Evolutionary conservation across 2,888 invertebrate species (phyloP).

Genomic region (Bedellia somnulentella): DNA sequence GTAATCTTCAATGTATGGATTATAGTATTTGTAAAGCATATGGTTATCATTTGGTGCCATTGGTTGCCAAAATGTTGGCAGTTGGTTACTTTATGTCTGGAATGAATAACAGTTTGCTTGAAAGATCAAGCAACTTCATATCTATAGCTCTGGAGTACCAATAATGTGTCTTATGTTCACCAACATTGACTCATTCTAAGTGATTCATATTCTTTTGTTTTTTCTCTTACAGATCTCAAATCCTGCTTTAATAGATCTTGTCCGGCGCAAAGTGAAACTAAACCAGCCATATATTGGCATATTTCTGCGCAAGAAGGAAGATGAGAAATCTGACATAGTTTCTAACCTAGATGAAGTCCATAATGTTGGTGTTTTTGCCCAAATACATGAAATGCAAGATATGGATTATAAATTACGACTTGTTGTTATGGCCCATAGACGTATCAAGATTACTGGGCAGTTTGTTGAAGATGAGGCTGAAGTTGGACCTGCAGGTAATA

Average conservation of each 20-base stretch:
- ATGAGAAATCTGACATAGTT: slow-evolving; percentile 79
- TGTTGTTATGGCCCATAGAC: slow-evolving; percentile 92
- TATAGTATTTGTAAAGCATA: no score
- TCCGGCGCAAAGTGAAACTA: slow-evolving; percentile 90
- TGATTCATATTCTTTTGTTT: no score
- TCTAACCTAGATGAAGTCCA: slow-evolving; percentile 84
- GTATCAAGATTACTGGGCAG: slow-evolving; percentile 80
- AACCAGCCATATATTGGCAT: slow-evolving; percentile 98
- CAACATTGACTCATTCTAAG: no score
- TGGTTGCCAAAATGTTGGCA: no score
- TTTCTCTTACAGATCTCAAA: slow-evolving; percentile 81
- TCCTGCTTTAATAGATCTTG: slow-evolving; percentile 82
- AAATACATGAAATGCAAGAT: slow-evolving; percentile 97
- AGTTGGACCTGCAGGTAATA: slow-evolving; percentile 55
- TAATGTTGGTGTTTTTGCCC: slow-evolving; percentile 92
- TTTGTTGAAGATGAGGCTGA: slow-evolving; percentile 74
- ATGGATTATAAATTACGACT: slow-evolving; percentile 86
- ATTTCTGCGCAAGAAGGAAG: slow-evolving; percentile 90
- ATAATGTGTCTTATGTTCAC: no score
- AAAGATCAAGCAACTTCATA: no score
- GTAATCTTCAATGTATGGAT: no score
- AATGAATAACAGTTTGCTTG: no score
- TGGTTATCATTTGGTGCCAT: no score
- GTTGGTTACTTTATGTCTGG: no score
- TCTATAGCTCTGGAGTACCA: no score